Base-by-base conservation (phyloP, 2,113 vertebrate species). In the Cisticola juncidis region DNA sequence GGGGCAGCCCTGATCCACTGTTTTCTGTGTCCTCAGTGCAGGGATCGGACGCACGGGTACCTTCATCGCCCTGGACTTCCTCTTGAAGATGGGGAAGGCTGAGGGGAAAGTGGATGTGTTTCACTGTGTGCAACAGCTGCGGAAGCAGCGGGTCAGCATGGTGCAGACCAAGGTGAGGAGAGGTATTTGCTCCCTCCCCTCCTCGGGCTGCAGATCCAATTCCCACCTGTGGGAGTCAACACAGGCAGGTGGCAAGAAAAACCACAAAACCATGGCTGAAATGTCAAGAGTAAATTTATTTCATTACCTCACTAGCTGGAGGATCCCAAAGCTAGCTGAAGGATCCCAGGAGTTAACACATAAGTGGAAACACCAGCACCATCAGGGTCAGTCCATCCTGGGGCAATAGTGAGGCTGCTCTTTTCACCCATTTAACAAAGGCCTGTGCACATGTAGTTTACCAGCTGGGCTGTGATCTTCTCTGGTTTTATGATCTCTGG, bases 21-120 rank as follows among this genome's bases (percentile, higher is more conserved):
- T 20, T 47, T 68, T 77, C 53, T 66, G 57, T 82, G 26, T 88
- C 72, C 20, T 24, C 74, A 98, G 97, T 0, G 97, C 97, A n/a
- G 97, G 97, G 17, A 95, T 97, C 0, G 97, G 97, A 23, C 95
- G 97, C 10, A 98, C 97, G 3, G 97, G 97, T 12, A 97, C 97
- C 38, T 97, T 97, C 90, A 95, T 98, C 0, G 96, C 97, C 45
- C 36, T 98, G 73, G 97, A 98, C 61, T 90, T 96, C 66, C 95
- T 97, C 23, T 36, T 97, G 92, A 97, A 98, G 86, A 97, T 96
- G 97, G 97, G 86, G 4, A 95, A 69, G 45, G 88, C 72, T 0
- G 96, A 95, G n/a, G 90, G 91, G 15, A 95, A 95, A 58, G 92
- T 98, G n/a, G 96, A 98, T 45, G 97, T 98, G 45, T 97, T 96